Conservation (phyloP, 1,140 invertebrate species). For the Choristoneura fumiferana region DNA sequence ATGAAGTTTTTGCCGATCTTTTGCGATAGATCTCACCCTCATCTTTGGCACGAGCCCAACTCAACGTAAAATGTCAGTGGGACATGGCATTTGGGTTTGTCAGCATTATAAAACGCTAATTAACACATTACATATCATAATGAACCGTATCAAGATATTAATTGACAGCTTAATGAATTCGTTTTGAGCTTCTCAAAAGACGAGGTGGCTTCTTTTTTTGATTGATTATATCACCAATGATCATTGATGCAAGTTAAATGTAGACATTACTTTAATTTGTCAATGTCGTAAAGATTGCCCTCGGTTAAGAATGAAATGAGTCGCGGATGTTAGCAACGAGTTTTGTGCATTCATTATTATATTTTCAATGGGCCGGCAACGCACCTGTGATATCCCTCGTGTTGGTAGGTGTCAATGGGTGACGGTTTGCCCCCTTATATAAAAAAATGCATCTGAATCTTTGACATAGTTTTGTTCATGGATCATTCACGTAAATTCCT, state of each 20-base stretch:
- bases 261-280: conserved; percentile 1
- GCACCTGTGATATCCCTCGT: no score
- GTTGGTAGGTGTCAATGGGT: no score
- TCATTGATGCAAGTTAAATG: conserved; percentile 5
- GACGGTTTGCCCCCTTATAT: no score
- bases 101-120: conserved; percentile 36
- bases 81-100: conserved; percentile 34
- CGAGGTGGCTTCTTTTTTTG: conserved; percentile 1
- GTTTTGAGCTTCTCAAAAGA: conserved; percentile 4
- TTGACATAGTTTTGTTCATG: no score
- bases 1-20: not conserved
- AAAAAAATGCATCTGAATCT: no score
- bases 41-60: conserved; percentile 22
- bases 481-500: no score
- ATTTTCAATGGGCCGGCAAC: no score
- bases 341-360: no score
- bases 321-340: no score
- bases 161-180: conserved; percentile 28
- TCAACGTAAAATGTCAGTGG: conserved; percentile 29
- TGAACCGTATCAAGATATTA: conserved; percentile 31
- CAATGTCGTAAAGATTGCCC: not conserved
- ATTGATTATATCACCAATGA: not conserved
- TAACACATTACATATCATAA: conserved; percentile 32
- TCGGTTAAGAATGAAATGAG: no score
- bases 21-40: conserved; percentile 19